Evolutionary conservation across 2,888 invertebrate genomes (phyloP).

Genomic region (Nasonia oneida): DNA sequence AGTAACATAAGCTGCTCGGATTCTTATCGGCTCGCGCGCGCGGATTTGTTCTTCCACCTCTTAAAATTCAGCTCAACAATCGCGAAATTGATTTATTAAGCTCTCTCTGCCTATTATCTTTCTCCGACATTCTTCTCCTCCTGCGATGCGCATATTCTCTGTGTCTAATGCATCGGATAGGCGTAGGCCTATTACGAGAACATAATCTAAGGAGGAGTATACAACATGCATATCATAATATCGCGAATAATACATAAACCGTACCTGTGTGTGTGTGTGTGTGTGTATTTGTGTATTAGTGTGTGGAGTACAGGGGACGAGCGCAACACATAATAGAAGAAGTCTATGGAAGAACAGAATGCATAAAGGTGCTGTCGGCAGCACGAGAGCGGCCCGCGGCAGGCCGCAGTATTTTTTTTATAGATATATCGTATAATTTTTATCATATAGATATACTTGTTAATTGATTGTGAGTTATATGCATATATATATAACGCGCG

Average conservation of each 20-base stretch:
- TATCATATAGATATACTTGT: neutral
- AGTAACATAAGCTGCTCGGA: slow-evolving; percentile 19
- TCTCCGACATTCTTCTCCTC: neutral
- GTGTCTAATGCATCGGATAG: neutral
- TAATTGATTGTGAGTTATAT: slow-evolving; percentile 24
- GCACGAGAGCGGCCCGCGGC: neutral
- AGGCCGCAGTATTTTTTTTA: neutral
- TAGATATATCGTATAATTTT: neutral
- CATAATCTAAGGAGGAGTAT: slow-evolving; percentile 10
- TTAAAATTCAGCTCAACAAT: neutral
- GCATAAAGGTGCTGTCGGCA: slow-evolving; percentile 22
- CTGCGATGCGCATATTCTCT: neutral
- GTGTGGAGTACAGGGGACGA: neutral
- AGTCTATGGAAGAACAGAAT: slow-evolving; percentile 44
- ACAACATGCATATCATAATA: slow-evolving; percentile 13
- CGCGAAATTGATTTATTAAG: slow-evolving; percentile 10
- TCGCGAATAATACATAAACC: slow-evolving; percentile 2
- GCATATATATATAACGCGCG: neutral
- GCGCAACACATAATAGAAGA: neutral
- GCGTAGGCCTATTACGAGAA: slow-evolving; percentile 8
- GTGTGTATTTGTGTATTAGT: neutral
- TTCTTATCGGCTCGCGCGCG: neutral
- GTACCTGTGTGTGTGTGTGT: neutral
- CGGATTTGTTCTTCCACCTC: neutral
- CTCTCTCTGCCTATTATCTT: neutral